Evolutionary conservation across 1,140 invertebrate species (phyloP).

Genomic region (Conus ventricosus): DNA sequence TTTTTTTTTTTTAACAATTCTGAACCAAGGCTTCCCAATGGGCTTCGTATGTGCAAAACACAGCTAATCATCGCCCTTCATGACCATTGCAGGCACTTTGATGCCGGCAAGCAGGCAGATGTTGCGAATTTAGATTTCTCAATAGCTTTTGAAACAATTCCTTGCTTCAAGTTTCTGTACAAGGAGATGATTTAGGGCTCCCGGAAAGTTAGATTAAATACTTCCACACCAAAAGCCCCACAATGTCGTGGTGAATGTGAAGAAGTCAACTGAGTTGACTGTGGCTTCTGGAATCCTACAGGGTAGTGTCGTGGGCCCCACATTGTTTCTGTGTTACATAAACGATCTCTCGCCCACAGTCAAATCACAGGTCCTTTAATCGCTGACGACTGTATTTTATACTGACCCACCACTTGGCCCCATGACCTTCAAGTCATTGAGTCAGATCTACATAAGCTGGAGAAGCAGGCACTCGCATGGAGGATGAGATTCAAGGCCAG

Average conservation of each 20-base stretch:
- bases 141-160: background rate
- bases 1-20: background rate
- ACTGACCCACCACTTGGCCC: conserved; percentile 6
- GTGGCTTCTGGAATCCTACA: background rate
- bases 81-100: background rate
- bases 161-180: background rate
- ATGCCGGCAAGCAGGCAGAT: background rate
- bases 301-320: background rate
- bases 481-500: conserved; percentile 42
- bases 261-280: background rate
- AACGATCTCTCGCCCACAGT: conserved; percentile 40
- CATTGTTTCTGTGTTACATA: conserved; percentile 35
- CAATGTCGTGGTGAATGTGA: background rate
- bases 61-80: background rate
- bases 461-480: conserved; percentile 39
- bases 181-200: background rate
- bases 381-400: conserved; percentile 44
- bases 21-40: background rate
- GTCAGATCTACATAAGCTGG: conserved; percentile 36
- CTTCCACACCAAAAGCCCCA: background rate
- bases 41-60: background rate
- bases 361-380: conserved; percentile 39
- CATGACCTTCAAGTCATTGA: background rate
- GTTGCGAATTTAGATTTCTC: background rate
- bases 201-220: background rate